phyloP scores from a whole-genome alignment of 2,888 invertebrate genomes.

The Phengaris alcon region DNA sequence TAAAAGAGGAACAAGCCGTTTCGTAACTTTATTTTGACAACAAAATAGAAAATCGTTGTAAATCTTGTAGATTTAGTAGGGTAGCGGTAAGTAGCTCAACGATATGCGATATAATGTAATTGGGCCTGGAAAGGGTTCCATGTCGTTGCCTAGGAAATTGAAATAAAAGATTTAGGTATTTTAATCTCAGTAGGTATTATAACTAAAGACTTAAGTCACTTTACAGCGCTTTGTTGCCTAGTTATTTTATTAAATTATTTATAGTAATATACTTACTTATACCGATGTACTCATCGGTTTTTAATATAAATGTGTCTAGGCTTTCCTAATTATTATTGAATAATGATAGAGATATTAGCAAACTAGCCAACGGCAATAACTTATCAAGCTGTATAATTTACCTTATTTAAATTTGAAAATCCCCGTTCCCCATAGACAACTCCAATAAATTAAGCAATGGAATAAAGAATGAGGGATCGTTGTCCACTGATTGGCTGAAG shows the following conservation, averaged over 20 bases:
- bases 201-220: neutral
- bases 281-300: no score
- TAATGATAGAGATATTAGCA: no score
- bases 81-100: neutral
- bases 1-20: neutral
- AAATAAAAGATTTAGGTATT: conserved; percentile 8
- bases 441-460: conserved; percentile 27
- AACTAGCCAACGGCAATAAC: neutral
- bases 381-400: neutral
- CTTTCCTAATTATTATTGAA: no score
- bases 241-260: no score
- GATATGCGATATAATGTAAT: neutral
- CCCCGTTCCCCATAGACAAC: conserved; percentile 1
- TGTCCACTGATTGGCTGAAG: conserved; percentile 30
- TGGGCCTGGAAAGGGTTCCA: neutral
- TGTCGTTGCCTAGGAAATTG: neutral
- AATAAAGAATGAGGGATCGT: conserved; percentile 28
- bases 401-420: conserved; percentile 20
- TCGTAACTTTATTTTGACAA: conserved; percentile 10
- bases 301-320: no score
- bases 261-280: no score
- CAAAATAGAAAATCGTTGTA: conserved; percentile 16
- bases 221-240: neutral
- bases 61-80: conserved; percentile 26
- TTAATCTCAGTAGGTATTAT: neutral